These are phyloP conservation scores for Ceraclea dissimilis DNA, from an alignment of 2,888 invertebrate species.

Conservation along the genomic window DNA sequence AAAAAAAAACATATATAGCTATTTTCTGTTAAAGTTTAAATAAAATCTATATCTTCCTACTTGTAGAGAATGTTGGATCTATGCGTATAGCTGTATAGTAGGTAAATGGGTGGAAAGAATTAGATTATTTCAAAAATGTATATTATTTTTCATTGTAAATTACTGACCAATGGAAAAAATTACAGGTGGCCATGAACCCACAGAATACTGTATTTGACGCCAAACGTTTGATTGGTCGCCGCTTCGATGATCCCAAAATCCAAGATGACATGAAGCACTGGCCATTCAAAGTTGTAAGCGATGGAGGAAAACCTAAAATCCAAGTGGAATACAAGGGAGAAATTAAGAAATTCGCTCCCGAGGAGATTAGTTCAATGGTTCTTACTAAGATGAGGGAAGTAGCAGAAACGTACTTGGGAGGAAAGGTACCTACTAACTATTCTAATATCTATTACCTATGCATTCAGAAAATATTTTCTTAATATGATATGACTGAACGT, in stretches of 20 bases:
- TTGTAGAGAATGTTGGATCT: too few relatives aligned
- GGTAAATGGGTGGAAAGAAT: too few relatives aligned
- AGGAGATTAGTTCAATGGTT: constrained; percentile 82
- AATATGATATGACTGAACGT: background rate
- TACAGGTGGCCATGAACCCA: constrained; percentile 74
- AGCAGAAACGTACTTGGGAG: constrained; percentile 70
- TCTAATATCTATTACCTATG: too few relatives aligned
- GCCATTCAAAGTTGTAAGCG: constrained; percentile 68
- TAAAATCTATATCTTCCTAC: too few relatives aligned
- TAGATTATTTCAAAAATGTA: too few relatives aligned
- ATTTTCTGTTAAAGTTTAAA: too few relatives aligned
- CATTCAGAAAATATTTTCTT: background rate
- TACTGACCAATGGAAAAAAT: too few relatives aligned
- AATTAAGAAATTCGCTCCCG: constrained; percentile 67
- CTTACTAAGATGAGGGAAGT: constrained; percentile 77
- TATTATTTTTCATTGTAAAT: too few relatives aligned
- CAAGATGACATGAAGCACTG: constrained; percentile 79
- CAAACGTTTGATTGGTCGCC: constrained; percentile 75
- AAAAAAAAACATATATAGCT: too few relatives aligned
- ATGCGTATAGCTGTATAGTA: too few relatives aligned
- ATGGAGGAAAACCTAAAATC: constrained; percentile 66
- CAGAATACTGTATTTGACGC: constrained; percentile 76
- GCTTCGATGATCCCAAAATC: constrained; percentile 68
- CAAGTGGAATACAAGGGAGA: constrained; percentile 68
- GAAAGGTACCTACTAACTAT: constrained; percentile 34